These are phyloP conservation scores for Harpalus rufipes DNA, from an alignment of 2,888 invertebrate species.

Conservation along the genomic window DNA sequence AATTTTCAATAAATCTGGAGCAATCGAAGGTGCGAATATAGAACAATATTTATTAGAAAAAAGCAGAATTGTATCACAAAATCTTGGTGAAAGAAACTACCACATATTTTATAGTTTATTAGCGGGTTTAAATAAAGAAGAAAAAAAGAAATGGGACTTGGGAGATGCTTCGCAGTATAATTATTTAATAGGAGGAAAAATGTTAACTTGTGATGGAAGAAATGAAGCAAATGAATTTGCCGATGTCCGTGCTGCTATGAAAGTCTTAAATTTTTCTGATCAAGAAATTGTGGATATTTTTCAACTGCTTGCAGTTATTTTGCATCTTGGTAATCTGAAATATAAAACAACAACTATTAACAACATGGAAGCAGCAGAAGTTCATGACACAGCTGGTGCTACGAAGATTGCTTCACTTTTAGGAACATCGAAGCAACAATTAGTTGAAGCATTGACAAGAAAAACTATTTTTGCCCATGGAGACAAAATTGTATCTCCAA, in stretches of 20 bases:
- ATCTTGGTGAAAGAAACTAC: slow-evolving; percentile 94
- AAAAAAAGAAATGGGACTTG: slow-evolving; percentile 88
- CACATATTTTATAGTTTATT: slow-evolving; percentile 97
- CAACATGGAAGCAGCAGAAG: slow-evolving; percentile 93
- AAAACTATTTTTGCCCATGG: slow-evolving; percentile 92
- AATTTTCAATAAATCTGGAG: slow-evolving; percentile 84
- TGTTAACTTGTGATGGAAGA: slow-evolving; percentile 87
- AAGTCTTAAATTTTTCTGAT: slow-evolving; percentile 91
- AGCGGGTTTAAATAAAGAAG: slow-evolving; percentile 88
- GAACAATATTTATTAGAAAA: slow-evolving; percentile 97
- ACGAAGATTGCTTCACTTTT: slow-evolving; percentile 86
- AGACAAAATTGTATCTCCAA: slow-evolving; percentile 87
- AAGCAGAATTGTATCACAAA: slow-evolving; percentile 94
- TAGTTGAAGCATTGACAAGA: slow-evolving; percentile 90
- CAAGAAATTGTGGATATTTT: slow-evolving; percentile 92
- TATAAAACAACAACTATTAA: slow-evolving; percentile 86
- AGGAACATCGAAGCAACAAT: slow-evolving; percentile 84
- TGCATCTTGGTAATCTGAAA: slow-evolving; percentile 95
- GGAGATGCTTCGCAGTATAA: slow-evolving; percentile 86
- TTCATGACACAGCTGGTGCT: slow-evolving; percentile 85
- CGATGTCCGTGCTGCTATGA: slow-evolving; percentile 94
- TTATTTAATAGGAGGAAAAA: slow-evolving; percentile 90
- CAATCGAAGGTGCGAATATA: slow-evolving; percentile 95
- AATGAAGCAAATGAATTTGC: slow-evolving; percentile 92
- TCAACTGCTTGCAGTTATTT: slow-evolving; percentile 89